phyloP scores from a whole-genome alignment of 2,113 vertebrate genomes.

The Apeltes quadracus region DNA sequence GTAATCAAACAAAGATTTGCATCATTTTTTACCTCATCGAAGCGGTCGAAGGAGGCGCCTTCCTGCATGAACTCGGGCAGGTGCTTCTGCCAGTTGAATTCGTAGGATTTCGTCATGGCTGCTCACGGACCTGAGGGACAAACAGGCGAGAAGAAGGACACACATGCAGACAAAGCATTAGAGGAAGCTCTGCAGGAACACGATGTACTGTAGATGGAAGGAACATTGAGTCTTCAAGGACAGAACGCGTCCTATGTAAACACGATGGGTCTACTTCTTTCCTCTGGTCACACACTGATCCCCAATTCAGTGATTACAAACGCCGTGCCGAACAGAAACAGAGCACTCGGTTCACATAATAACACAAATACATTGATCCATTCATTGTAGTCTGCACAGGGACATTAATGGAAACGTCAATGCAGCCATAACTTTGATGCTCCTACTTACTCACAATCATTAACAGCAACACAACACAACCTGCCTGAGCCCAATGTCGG shows the following conservation, averaged over 20 bases:
- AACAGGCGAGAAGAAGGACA: conserved; percentile 20
- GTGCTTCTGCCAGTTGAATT: conserved; percentile 98
- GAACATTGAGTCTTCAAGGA: conserved; percentile 1
- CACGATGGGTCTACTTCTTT: neutral
- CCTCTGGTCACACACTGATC: neutral
- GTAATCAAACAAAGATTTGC: neutral
- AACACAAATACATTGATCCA: neutral
- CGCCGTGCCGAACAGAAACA: neutral
- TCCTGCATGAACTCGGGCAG: conserved; percentile 95
- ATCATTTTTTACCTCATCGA: conserved; percentile 90
- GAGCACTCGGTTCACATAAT: neutral
- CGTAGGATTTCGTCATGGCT: conserved; percentile 97
- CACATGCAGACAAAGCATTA: neutral
- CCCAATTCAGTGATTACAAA: neutral
- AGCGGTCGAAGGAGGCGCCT: conserved; percentile 93
- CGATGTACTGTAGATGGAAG: neutral
- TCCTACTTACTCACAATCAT: too few species aligned
- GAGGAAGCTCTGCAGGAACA: neutral
- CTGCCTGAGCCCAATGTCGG: neutral
- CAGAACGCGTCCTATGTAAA: neutral
- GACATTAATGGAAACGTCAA: neutral
- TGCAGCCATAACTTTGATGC: neutral
- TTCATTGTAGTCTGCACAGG: too few species aligned
- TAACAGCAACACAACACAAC: neutral
- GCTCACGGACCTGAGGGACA: conserved; percentile 81